A percentile compares a stretch with the other conserved stretches of the same genome.
phyloP scores from a whole-genome alignment of 35 echinoderm and acorn worm genomes.

The Lytechinus pictus region DNA sequence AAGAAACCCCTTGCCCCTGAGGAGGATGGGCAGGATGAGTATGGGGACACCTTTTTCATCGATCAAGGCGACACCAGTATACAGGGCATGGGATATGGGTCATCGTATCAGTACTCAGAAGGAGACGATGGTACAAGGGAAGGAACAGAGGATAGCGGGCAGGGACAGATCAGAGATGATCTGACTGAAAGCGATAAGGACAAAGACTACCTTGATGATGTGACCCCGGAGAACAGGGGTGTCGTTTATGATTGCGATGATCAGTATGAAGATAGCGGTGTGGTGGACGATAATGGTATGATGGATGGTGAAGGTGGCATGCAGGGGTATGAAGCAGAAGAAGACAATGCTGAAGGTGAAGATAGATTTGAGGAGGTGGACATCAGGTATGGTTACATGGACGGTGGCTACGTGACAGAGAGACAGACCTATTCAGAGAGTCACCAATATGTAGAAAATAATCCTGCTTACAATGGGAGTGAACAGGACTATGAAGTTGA shows the following conservation, averaged over 20 bases:
- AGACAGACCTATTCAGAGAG: slow-evolving; percentile 34
- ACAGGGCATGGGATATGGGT: neutral
- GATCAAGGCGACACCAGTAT: slow-evolving; percentile 30
- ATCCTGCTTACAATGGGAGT: slow-evolving; percentile 48
- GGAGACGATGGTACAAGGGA: slow-evolving; percentile 51
- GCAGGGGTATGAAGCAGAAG: slow-evolving; percentile 64
- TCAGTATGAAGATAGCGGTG: slow-evolving; percentile 50
- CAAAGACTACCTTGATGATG: slow-evolving; percentile 58
- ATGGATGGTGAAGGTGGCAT: slow-evolving; percentile 33
- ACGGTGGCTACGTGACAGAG: slow-evolving; percentile 30
- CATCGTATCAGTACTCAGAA: slow-evolving; percentile 46
- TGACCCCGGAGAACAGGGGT: slow-evolving; percentile 32
- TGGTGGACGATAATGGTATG: slow-evolving; percentile 57
- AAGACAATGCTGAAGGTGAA: slow-evolving; percentile 56
- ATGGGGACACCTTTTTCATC: slow-evolving; percentile 42
- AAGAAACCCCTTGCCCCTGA: slow-evolving; percentile 32
- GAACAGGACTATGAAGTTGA: slow-evolving; percentile 31
- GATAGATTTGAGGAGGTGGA: slow-evolving; percentile 75
- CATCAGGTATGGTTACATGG: slow-evolving; percentile 34
- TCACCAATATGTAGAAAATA: slow-evolving; percentile 54
- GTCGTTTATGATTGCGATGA: slow-evolving; percentile 59
- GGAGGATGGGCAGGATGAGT: slow-evolving; percentile 51
- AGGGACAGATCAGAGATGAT: slow-evolving; percentile 60
- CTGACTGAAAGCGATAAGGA: slow-evolving; percentile 70
- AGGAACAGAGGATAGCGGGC: slow-evolving; percentile 32